Base-by-base conservation (phyloP, 1,140 invertebrate genomes). In the Ceratina australensis region DNA sequence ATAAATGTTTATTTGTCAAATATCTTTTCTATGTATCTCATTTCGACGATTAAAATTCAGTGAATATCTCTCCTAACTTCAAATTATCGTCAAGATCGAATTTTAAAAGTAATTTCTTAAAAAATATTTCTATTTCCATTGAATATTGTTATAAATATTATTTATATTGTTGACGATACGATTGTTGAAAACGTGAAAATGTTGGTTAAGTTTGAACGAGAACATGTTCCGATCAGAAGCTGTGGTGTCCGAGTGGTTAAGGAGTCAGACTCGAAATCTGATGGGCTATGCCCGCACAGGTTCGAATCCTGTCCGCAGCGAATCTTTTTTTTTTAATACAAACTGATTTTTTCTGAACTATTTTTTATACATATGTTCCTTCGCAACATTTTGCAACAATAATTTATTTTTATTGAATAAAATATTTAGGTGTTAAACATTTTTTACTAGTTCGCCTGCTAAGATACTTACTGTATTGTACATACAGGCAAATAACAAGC, bases 261-360 rank as follows among this genome's bases (percentile, higher is more conserved):
- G 95, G 95, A 94, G 95, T 94, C 95, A 94, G 95, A 95, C 94
- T 95, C 95, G 95, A 95, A 95, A 95, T 95, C 95, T 94, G 95
- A 94, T 95, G 95, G 95, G 95, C 94, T 94, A 92, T 95, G 28
- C 95, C 95, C 95, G 95, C 95, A 94, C 94, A 96, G 95, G 95
- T 95, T 95, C 95, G 95, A 95, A 95, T 95, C 95, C 95, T 96
- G 94, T 95, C 94, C 94, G 93, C 95, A 95, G 94, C 95, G 95
- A 83, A 77, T 90, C 92, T 92, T 91, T 90, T 91, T 84, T 85
- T 81, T 82, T 61, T 63, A 0, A 52, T 50, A 16, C 22, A 72
- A 76, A 59, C 56, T 16, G 13, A 65, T 28, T 33, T 71, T 52
- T 63, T n/a, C 3, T 16, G 1, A 0, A 0, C 10, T 2, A 12